phyloP scores from a whole-genome alignment of 2,113 vertebrate species.

The Taxidea taxus region DNA sequence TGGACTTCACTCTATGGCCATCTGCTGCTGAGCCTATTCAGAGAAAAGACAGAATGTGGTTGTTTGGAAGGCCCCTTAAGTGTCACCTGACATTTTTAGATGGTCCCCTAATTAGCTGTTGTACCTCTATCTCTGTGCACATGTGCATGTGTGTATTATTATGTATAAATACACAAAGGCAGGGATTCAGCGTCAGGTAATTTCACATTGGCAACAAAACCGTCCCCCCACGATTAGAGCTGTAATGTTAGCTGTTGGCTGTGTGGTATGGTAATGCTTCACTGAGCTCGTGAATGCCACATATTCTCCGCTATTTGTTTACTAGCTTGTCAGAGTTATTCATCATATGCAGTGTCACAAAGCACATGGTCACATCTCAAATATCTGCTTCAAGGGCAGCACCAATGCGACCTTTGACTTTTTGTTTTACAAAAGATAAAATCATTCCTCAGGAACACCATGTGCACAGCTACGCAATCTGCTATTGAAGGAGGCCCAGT shows the following conservation, averaged over 20 bases:
- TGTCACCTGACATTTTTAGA: constrained; percentile 1
- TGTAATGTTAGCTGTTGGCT: constrained; percentile 12
- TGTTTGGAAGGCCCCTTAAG: neutral
- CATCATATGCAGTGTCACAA: constrained; percentile 79
- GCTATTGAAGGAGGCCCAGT: constrained; percentile 59
- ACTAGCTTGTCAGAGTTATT: constrained; percentile 76
- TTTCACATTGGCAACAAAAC: neutral
- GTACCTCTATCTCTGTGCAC: neutral
- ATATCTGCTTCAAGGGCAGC: constrained; percentile 80
- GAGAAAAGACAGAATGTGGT: neutral
- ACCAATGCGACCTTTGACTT: constrained; percentile 80
- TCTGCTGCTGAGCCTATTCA: neutral
- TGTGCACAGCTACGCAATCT: constrained; percentile 62
- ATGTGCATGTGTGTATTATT: no score
- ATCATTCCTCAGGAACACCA: constrained; percentile 69
- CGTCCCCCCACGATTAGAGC: neutral
- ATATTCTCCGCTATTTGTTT: constrained; percentile 74
- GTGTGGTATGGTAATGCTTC: constrained; percentile 51
- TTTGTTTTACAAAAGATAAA: constrained; percentile 78
- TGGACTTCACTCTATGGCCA: neutral
- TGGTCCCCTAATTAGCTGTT: neutral
- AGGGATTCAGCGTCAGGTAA: neutral
- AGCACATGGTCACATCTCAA: constrained; percentile 80
- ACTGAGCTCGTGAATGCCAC: constrained; percentile 43
- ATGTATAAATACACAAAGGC: neutral